A percentile compares a stretch with the other conserved stretches of the same genome.
Evolutionary conservation across 92 coral and sea anemone genomes (phyloP).

Genomic region (Parazoanthus darwini): DNA sequence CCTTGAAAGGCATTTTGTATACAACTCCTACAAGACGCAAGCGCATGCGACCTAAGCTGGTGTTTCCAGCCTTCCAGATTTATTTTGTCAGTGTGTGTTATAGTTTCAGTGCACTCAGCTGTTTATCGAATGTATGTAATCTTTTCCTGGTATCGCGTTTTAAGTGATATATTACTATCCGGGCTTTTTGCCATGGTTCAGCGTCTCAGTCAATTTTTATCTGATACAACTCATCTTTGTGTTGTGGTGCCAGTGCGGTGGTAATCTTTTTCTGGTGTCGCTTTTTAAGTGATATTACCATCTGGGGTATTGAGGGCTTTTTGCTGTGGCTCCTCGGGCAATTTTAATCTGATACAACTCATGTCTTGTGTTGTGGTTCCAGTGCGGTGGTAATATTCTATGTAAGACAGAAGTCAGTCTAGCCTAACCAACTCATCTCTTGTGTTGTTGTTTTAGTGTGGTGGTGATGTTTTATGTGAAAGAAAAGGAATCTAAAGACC

Average conservation of each 20-base stretch:
- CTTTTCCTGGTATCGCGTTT: not conserved
- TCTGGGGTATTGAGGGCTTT: too few species aligned
- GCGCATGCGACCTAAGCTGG: too few species aligned
- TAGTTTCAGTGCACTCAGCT: too few species aligned
- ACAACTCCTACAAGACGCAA: too few species aligned
- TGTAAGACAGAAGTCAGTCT: conserved; percentile 60
- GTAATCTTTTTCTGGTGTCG: too few species aligned
- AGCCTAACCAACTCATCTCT: too few species aligned
- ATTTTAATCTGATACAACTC: too few species aligned
- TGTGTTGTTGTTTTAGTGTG: conserved; percentile 46
- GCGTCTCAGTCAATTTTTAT: not conserved
- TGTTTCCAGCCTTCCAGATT: too few species aligned
- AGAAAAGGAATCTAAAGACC: conserved; percentile 48
- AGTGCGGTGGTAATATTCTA: conserved; percentile 92
- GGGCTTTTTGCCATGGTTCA: not conserved
- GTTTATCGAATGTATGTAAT: too few species aligned
- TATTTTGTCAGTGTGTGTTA: too few species aligned
- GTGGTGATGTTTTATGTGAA: conserved; percentile 93
- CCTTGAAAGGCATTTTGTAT: not conserved
- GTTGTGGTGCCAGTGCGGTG: not conserved
- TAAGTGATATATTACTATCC: not conserved
- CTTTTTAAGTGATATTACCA: too few species aligned
- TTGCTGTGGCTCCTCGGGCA: too few species aligned
- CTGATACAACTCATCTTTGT: not conserved
- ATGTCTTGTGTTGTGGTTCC: not conserved